phyloP scores from a whole-genome alignment of 2,113 vertebrate genomes.

The Channa maculata region DNA sequence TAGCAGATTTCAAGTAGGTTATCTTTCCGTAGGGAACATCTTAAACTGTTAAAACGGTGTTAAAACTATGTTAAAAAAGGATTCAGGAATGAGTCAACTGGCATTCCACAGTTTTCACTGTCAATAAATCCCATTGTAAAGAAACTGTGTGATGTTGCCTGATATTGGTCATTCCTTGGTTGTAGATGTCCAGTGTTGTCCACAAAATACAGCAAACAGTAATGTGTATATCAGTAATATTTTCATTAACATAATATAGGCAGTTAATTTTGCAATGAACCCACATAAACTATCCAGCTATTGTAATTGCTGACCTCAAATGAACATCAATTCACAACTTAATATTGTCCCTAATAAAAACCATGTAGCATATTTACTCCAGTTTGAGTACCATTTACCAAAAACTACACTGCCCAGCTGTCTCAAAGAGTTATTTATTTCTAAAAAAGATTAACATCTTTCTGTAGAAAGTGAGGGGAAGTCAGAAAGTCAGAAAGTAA shows the following conservation, averaged over 20 bases:
- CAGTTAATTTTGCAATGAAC: neutral
- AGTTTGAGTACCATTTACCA: neutral
- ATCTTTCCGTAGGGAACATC: constrained; percentile 7
- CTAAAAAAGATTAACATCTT: neutral
- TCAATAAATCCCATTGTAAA: neutral
- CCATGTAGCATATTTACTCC: neutral
- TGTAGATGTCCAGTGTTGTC: neutral
- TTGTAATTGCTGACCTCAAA: neutral
- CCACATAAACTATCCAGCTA: neutral
- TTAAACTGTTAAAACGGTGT: neutral
- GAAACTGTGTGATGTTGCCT: too few species aligned
- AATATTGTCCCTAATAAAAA: neutral
- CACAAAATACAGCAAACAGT: too few species aligned
- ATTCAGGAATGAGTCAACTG: neutral
- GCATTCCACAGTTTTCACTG: neutral
- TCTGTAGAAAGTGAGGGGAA: neutral
- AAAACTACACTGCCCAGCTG: neutral
- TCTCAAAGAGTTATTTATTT: neutral
- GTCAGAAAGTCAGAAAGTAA: too few species aligned
- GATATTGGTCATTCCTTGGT: neutral
- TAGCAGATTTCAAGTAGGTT: constrained; percentile 9
- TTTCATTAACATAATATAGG: neutral
- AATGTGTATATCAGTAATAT: too few species aligned
- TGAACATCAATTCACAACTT: neutral
- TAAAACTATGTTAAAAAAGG: neutral